These are phyloP conservation scores for Elysia crispata DNA, from an alignment of 2,888 invertebrate species.

Conservation along the genomic window DNA sequence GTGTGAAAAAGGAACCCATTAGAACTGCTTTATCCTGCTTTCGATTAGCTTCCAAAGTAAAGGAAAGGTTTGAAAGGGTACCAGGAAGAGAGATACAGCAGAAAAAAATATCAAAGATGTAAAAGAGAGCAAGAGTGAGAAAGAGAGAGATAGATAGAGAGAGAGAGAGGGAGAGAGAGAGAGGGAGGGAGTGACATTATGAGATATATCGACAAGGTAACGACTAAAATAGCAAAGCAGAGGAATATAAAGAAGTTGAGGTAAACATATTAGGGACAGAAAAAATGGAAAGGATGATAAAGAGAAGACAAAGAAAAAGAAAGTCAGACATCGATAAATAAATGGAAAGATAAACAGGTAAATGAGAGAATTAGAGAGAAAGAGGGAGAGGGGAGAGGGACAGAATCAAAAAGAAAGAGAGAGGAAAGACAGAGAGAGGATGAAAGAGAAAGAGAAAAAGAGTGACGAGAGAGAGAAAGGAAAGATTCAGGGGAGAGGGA, in stretches of 20 bases:
- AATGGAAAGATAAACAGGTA: constrained; percentile 10
- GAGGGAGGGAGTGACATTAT: background rate
- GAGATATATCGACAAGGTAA: no score
- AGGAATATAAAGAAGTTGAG: no score
- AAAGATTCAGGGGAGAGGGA: constrained; percentile 11
- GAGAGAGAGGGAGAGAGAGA: background rate
- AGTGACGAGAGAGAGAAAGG: constrained; percentile 15
- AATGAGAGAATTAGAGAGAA: background rate
- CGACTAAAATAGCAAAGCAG: no score
- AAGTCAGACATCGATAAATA: background rate
- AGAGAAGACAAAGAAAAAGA: background rate
- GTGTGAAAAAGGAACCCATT: background rate
- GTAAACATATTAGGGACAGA: background rate
- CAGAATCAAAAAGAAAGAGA: constrained; percentile 1
- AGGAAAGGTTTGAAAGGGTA: background rate
- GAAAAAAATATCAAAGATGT: no score
- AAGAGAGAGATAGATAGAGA: background rate
- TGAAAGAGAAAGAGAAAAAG: background rate
- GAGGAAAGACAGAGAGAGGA: background rate
- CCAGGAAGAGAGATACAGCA: no score
- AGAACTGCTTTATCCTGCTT: background rate
- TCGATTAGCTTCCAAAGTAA: background rate
- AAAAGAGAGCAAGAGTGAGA: no score
- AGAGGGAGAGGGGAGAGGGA: background rate
- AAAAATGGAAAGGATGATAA: background rate